phyloP scores from a whole-genome alignment of 37 sponge, comb jelly and placozoan species.

The Chondrosia reniformis region DNA sequence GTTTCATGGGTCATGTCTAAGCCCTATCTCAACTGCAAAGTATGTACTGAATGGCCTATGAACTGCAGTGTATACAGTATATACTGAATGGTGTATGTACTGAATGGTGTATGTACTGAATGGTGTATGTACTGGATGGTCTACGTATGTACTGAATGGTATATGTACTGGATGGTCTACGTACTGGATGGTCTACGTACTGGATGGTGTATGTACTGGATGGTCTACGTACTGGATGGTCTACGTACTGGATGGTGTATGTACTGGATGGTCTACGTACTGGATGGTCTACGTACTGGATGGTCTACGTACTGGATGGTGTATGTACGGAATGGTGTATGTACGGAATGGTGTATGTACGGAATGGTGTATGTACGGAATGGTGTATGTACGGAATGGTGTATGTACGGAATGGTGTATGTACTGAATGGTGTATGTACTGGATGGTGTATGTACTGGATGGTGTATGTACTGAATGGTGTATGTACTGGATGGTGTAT shows the following conservation, averaged over 20 bases:
- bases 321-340: constrained; percentile 1
- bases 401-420: not conserved
- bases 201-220: not conserved
- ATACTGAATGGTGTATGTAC: not conserved
- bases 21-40: too few relatives aligned
- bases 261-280: not conserved
- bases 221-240: not conserved
- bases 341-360: not conserved
- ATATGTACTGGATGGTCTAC: not conserved
- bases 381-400: not conserved
- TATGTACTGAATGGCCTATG: too few relatives aligned
- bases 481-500: not conserved
- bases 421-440: not conserved
- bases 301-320: not conserved
- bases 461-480: not conserved
- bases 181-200: not conserved
- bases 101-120: not conserved
- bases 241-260: not conserved
- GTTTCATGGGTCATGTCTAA: too few relatives aligned
- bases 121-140: not conserved
- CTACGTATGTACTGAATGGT: constrained; percentile 1
- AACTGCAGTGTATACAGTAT: not conserved
- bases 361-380: not conserved
- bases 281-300: not conserved
- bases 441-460: not conserved